phyloP scores from a whole-genome alignment of 2,113 vertebrate species.

The Zonotrichia leucophrys region DNA sequence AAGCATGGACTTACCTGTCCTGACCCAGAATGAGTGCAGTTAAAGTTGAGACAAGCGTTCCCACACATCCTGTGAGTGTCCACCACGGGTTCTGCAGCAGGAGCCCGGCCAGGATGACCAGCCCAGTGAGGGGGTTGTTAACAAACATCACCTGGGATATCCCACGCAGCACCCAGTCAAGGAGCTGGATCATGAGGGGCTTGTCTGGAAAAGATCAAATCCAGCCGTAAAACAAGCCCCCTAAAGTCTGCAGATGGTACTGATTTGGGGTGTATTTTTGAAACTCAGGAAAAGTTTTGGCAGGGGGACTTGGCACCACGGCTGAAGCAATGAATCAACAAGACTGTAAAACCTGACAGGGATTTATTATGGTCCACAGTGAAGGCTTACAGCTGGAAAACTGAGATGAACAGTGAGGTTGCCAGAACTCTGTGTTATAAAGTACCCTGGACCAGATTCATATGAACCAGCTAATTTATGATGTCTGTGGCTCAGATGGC shows the following conservation, averaged over 20 bases:
- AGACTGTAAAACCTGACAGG: slow-evolving; percentile 30
- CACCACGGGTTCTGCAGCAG: slow-evolving; percentile 94
- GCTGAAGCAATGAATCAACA: slow-evolving; percentile 2
- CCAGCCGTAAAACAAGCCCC: neutral
- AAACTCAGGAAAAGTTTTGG: neutral
- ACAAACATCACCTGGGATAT: slow-evolving; percentile 96
- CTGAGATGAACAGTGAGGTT: slow-evolving; percentile 10
- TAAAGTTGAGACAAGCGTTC: slow-evolving; percentile 84
- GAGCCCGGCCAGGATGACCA: slow-evolving; percentile 84
- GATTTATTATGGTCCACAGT: slow-evolving; percentile 35
- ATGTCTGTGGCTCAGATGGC: slow-evolving; percentile 4
- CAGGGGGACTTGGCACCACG: neutral
- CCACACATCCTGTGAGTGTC: slow-evolving; percentile 90
- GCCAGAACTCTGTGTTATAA: slow-evolving; percentile 6
- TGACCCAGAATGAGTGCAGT: slow-evolving; percentile 89
- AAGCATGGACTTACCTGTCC: slow-evolving; percentile 77
- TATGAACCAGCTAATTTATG: slow-evolving; percentile 47
- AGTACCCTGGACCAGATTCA: neutral
- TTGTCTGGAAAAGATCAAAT: slow-evolving; percentile 77
- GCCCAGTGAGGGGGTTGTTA: slow-evolving; percentile 91
- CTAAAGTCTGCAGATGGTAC: neutral
- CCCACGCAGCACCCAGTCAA: slow-evolving; percentile 92
- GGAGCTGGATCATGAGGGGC: slow-evolving; percentile 83
- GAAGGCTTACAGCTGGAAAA: slow-evolving; percentile 40
- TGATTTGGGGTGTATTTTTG: neutral